Percentiles rank a stretch among this genome's conserved stretches.
These are phyloP conservation scores for Sphaeramia orbicularis DNA, from an alignment of 2,797 vertebrate species.

Conservation along the genomic window DNA sequence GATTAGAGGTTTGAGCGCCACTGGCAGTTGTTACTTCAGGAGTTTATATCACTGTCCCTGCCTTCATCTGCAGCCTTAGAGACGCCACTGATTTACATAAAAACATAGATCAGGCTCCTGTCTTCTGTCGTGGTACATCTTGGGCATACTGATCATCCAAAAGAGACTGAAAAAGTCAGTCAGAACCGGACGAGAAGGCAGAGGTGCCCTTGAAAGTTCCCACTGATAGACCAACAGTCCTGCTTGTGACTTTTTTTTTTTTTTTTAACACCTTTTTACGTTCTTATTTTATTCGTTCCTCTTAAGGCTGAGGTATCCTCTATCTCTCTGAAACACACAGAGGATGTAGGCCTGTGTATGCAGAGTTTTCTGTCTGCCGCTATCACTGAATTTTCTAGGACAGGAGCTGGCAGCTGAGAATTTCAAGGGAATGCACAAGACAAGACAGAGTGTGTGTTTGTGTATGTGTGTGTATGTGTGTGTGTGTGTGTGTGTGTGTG, in stretches of 20 bases:
- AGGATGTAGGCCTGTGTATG: background rate
- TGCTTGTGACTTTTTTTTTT: background rate
- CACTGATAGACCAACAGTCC: background rate
- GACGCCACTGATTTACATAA: constrained; percentile 51
- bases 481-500: no score
- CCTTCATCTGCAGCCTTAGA: constrained; percentile 25
- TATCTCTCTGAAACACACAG: background rate
- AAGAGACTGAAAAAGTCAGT: constrained; percentile 19
- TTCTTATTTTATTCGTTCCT: background rate
- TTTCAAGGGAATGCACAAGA: constrained; percentile 30
- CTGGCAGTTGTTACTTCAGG: constrained; percentile 37
- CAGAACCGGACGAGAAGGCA: constrained; percentile 22
- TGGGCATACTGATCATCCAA: constrained; percentile 20
- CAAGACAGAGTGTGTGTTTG: background rate
- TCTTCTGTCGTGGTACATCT: constrained; percentile 23
- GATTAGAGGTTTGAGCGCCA: constrained; percentile 42
- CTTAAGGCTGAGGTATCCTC: constrained; percentile 35
- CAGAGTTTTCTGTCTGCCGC: constrained; percentile 11
- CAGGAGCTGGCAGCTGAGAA: constrained; percentile 62
- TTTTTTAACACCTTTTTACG: background rate
- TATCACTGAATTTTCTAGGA: constrained; percentile 15
- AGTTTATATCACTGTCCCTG: constrained; percentile 40
- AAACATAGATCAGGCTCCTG: constrained; percentile 46
- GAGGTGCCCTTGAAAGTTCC: constrained; percentile 10
- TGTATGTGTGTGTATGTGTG: constrained; percentile 17